phyloP scores from a whole-genome alignment of 1,140 invertebrate species.

The Leptoteleia sp. region DNA sequence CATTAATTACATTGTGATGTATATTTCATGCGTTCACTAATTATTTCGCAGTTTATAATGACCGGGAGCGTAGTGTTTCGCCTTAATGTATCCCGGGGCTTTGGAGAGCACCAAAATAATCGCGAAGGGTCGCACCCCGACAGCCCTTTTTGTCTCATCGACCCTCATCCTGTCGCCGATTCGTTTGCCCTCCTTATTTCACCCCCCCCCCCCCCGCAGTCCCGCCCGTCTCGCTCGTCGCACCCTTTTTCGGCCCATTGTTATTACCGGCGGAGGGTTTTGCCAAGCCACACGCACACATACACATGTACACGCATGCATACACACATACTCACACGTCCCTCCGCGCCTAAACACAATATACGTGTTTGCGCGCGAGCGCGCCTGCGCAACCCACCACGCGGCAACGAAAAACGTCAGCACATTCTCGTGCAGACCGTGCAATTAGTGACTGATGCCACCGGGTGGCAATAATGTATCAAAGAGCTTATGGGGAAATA shows the following conservation, averaged over 20 bases:
- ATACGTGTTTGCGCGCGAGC: no score
- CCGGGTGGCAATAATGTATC: constrained; percentile 53
- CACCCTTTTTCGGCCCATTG: constrained; percentile 48
- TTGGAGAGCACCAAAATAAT: constrained; percentile 61
- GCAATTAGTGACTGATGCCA: constrained; percentile 59
- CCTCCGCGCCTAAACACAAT: no score
- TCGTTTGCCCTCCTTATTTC: constrained; percentile 48
- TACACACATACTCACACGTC: no score
- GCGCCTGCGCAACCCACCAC: not conserved
- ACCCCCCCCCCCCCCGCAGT: constrained; percentile 14
- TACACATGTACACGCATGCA: no score
- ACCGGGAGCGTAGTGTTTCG: constrained; percentile 49
- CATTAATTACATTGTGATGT: constrained; percentile 63
- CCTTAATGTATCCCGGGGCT: constrained; percentile 53
- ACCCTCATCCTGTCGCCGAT: constrained; percentile 60
- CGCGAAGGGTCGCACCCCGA: constrained; percentile 65
- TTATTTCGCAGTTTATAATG: constrained; percentile 67
- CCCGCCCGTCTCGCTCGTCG: constrained; percentile 25
- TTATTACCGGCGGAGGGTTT: constrained; percentile 50
- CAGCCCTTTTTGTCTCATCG: constrained; percentile 64
- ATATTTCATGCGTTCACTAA: constrained; percentile 66
- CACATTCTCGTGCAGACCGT: constrained; percentile 32
- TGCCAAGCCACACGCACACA: constrained; percentile 7
- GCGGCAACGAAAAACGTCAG: constrained; percentile 54
- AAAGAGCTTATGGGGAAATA: constrained; percentile 41